phyloP scores from a whole-genome alignment of 2,113 vertebrate species.

The Scomber scombrus region DNA sequence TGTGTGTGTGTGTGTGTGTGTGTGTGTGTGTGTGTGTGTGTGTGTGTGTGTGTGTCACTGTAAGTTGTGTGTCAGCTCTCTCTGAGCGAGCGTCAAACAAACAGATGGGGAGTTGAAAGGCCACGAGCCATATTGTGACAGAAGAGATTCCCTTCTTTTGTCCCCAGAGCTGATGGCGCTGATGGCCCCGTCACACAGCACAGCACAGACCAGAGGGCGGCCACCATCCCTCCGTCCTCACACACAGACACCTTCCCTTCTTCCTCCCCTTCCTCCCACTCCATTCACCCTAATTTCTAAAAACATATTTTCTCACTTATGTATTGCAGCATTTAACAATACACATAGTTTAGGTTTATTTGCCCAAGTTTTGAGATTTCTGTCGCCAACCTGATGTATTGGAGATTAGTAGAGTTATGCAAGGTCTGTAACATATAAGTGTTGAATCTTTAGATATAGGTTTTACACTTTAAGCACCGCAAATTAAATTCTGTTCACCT shows the following conservation, averaged over 20 bases:
- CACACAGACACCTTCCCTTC: constrained; percentile 8
- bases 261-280: neutral
- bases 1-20: no score
- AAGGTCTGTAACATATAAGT: no score
- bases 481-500: no score
- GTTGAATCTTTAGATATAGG: no score
- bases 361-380: neutral
- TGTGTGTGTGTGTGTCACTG: constrained; percentile 41
- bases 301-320: constrained; percentile 2
- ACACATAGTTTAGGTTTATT: neutral
- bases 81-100: constrained; percentile 78
- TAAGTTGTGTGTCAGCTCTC: constrained; percentile 57
- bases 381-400: neutral
- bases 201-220: constrained; percentile 48
- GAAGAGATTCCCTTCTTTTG: constrained; percentile 83
- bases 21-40: constrained; percentile 1
- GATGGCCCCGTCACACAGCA: constrained; percentile 51
- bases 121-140: constrained; percentile 85
- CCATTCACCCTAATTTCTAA: constrained; percentile 14
- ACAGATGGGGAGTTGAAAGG: constrained; percentile 88
- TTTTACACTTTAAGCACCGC: no score
- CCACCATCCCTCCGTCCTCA: constrained; percentile 30
- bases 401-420: neutral
- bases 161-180: constrained; percentile 69
- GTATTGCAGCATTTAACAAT: neutral